phyloP scores from a whole-genome alignment of 2,888 invertebrate genomes.

The Meghimatium bilineatum region DNA sequence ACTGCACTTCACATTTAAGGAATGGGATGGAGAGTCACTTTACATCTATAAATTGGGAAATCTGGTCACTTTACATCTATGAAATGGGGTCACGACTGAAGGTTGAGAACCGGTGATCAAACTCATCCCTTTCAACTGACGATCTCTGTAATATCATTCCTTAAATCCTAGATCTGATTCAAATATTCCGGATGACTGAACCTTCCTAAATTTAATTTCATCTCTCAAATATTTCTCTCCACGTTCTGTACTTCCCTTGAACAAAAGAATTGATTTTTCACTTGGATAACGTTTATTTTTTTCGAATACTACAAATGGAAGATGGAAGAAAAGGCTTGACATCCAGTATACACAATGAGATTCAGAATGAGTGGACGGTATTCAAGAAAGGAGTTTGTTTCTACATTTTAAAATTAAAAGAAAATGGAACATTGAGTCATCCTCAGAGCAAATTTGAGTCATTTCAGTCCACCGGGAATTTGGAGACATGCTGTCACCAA shows the following conservation, averaged over 20 bases:
- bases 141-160: neutral
- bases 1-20: too few species aligned
- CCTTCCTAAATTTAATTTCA: conserved; percentile 2
- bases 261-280: conserved; percentile 28
- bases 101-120: too few species aligned
- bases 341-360: neutral
- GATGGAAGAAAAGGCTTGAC: neutral
- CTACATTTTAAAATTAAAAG: neutral
- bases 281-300: neutral
- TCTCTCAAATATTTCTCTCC: neutral
- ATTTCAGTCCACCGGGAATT: neutral
- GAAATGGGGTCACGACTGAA: too few species aligned
- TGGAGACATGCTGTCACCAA: neutral
- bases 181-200: conserved; percentile 24
- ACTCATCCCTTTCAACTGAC: neutral
- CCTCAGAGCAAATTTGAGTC: conserved; percentile 17
- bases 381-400: neutral
- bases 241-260: neutral
- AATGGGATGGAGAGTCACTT: too few species aligned
- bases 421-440: conserved; percentile 19
- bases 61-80: too few species aligned
- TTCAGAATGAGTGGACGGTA: neutral
- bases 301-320: neutral
- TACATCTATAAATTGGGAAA: too few species aligned
- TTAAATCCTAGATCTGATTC: neutral